These are phyloP conservation scores for Nebria salina DNA, from an alignment of 2,888 invertebrate genomes.

Conservation along the genomic window DNA sequence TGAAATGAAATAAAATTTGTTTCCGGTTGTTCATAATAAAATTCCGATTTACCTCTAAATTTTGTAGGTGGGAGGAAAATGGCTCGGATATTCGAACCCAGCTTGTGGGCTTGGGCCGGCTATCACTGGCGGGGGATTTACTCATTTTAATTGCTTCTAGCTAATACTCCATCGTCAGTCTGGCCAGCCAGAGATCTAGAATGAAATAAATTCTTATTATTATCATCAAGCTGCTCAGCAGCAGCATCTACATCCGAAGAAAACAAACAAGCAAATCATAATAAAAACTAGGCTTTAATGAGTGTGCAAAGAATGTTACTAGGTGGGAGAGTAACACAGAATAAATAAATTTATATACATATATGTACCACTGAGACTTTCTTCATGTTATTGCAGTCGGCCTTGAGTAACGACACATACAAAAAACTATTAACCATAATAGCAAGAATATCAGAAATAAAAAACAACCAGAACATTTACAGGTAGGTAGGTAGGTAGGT, in stretches of 20 bases:
- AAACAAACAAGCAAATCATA: slow-evolving; percentile 20
- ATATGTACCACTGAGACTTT: slow-evolving; percentile 19
- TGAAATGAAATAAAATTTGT: too few relatives aligned
- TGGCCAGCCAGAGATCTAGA: slow-evolving; percentile 65
- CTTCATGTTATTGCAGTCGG: slow-evolving; percentile 39
- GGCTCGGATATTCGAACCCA: slow-evolving; percentile 59
- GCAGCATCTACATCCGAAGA: not conserved
- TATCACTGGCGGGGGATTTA: slow-evolving; percentile 49
- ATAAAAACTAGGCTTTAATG: not conserved
- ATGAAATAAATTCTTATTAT: slow-evolving; percentile 37
- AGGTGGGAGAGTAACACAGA: slow-evolving; percentile 26
- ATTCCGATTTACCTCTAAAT: slow-evolving; percentile 47
- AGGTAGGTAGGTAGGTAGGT: not conserved
- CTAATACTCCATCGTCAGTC: slow-evolving; percentile 65
- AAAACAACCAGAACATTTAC: slow-evolving; percentile 6
- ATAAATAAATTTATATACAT: slow-evolving; percentile 20
- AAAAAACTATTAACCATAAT: slow-evolving; percentile 23
- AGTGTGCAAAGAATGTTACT: slow-evolving; percentile 30
- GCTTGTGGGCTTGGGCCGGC: slow-evolving; percentile 48
- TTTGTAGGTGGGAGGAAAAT: slow-evolving; percentile 52
- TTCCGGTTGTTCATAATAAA: not conserved
- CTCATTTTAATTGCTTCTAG: slow-evolving; percentile 55
- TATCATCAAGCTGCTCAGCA: slow-evolving; percentile 6
- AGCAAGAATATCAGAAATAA: slow-evolving; percentile 19
- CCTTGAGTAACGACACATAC: slow-evolving; percentile 34